These are phyloP conservation scores for Phasia obesa DNA, from an alignment of 2,888 invertebrate species.

Conservation along the genomic window DNA sequence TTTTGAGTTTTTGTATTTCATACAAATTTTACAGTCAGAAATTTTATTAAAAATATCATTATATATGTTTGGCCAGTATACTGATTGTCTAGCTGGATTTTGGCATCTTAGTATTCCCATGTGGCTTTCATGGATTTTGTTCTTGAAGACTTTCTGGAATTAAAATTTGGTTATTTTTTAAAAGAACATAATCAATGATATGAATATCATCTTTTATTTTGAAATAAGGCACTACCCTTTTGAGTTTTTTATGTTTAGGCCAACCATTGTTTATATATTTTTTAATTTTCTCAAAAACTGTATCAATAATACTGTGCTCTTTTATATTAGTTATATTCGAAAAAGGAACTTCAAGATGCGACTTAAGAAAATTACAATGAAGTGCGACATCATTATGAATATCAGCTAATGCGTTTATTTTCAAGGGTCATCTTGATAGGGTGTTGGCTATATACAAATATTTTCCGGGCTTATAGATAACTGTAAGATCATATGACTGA, in stretches of 20 bases:
- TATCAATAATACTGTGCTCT: constrained; percentile 2
- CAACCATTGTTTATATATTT: constrained; percentile 7
- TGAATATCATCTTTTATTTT: constrained; percentile 26
- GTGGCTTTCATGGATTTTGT: constrained; percentile 4
- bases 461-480: constrained; percentile 9
- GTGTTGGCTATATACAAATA: constrained; percentile 32
- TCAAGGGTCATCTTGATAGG: constrained; percentile 13
- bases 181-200: constrained; percentile 10
- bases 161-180: constrained; percentile 25
- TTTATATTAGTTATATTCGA: constrained; percentile 10
- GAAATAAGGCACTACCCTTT: constrained; percentile 5
- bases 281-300: constrained; percentile 7
- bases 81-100: constrained; percentile 16
- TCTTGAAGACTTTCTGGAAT: constrained; percentile 29
- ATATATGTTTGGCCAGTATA: no score
- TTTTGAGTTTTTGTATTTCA: constrained; percentile 21
- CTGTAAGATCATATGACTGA: constrained; percentile 21
- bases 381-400: background rate
- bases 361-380: constrained; percentile 28
- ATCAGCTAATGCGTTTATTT: background rate
- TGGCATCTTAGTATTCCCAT: constrained; percentile 15
- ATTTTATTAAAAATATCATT: constrained; percentile 20
- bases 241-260: constrained; percentile 14
- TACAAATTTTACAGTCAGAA: constrained; percentile 15
- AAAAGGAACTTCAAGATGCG: constrained; percentile 21